Percentiles rank a stretch among this genome's conserved stretches.
Conservation (phyloP, 2,797 vertebrate genomes). For the Enteromius argenteus region DNA sequence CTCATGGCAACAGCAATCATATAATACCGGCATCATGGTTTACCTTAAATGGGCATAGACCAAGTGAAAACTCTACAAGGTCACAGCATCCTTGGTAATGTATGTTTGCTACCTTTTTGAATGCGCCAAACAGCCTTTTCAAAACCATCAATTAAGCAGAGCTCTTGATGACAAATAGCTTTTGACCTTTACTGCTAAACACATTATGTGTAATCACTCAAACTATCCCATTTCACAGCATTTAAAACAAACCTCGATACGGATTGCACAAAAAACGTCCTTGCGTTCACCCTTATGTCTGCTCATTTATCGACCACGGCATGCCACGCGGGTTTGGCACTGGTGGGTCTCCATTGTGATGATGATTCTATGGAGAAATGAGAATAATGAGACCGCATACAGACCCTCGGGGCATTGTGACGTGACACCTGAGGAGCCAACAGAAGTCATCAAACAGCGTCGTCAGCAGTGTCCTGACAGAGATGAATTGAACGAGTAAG, state of each 20-base stretch:
- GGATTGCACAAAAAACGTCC: slow-evolving; percentile 61
- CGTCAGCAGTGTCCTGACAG: slow-evolving; percentile 72
- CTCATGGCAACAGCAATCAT: slow-evolving; percentile 74
- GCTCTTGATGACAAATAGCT: slow-evolving; percentile 41
- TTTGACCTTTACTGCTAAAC: slow-evolving; percentile 64
- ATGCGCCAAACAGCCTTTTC: slow-evolving; percentile 67
- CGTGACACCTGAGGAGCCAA: slow-evolving; percentile 63
- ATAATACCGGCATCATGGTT: slow-evolving; percentile 57
- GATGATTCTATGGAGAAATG: slow-evolving; percentile 62
- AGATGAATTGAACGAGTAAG: slow-evolving; percentile 73
- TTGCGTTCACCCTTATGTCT: slow-evolving; percentile 65
- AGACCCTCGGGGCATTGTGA: slow-evolving; percentile 38
- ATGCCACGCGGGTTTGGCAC: slow-evolving; percentile 56
- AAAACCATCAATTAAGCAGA: slow-evolving; percentile 34
- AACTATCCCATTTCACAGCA: slow-evolving; percentile 28
- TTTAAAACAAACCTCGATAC: slow-evolving; percentile 66
- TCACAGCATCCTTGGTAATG: slow-evolving; percentile 62
- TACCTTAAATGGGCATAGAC: slow-evolving; percentile 58
- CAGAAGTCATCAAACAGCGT: slow-evolving; percentile 62
- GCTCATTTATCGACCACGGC: slow-evolving; percentile 66
- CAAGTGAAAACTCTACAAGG: slow-evolving; percentile 72
- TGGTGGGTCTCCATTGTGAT: slow-evolving; percentile 47
- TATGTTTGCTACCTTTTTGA: slow-evolving; percentile 13
- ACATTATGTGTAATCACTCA: slow-evolving; percentile 53
- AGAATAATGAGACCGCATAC: slow-evolving; percentile 49